A percentile compares a stretch with the other conserved stretches of the same genome.
Evolutionary conservation across 2,113 vertebrate species (phyloP).

Genomic region (Spheniscus mendiculus): DNA sequence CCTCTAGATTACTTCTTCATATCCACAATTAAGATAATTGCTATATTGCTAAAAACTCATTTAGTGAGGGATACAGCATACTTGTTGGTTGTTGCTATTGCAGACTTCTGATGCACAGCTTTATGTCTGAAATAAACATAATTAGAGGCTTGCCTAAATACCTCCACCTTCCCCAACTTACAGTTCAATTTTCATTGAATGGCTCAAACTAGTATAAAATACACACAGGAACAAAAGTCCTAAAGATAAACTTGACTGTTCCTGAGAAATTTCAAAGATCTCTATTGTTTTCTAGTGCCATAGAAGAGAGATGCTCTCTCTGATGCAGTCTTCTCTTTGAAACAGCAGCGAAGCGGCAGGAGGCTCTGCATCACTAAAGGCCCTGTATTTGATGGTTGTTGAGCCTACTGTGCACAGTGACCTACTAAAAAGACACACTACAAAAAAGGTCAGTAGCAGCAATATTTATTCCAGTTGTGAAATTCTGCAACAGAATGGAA

Average conservation of each 20-base stretch:
- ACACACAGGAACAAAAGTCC: background rate
- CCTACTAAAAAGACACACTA: background rate
- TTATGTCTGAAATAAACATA: background rate
- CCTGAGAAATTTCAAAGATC: background rate
- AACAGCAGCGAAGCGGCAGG: background rate
- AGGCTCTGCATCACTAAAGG: background rate
- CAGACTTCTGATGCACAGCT: background rate
- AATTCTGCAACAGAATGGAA: background rate
- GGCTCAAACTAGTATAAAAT: background rate
- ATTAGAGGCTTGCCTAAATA: background rate
- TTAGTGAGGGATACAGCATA: background rate
- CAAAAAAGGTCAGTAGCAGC: background rate
- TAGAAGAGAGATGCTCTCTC: background rate
- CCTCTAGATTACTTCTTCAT: background rate
- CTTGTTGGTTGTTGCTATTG: background rate
- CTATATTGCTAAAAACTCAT: background rate
- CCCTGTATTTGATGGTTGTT: background rate
- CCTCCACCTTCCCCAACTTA: background rate
- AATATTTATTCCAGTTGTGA: background rate
- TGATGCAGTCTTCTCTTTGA: background rate
- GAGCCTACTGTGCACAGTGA: background rate
- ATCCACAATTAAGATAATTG: background rate
- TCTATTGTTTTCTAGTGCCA: background rate
- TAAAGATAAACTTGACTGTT: background rate
- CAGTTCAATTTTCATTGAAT: background rate